phyloP scores from a whole-genome alignment of 2,113 vertebrate genomes.

The Pseudonaja textilis region DNA sequence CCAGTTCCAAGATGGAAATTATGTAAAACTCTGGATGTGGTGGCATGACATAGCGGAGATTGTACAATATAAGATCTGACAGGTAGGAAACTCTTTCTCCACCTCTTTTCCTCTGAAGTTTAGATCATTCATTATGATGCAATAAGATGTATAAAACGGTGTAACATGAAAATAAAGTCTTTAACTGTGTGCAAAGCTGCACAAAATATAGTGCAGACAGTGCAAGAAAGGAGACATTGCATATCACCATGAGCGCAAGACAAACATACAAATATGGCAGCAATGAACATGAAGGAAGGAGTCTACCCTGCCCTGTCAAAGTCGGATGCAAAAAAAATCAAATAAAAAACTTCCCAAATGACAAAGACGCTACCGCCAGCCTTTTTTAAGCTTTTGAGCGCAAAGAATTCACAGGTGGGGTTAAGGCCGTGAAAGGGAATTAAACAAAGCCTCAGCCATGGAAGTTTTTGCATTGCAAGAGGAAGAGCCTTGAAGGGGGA shows the following conservation, averaged over 20 bases:
- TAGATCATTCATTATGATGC: background rate
- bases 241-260: background rate
- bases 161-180: background rate
- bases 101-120: background rate
- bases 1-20: background rate
- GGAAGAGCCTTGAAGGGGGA: accelerated
- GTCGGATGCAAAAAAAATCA: background rate
- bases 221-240: background rate
- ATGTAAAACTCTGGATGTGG: background rate
- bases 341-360: background rate
- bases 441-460: too few species aligned
- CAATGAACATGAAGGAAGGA: background rate
- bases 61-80: background rate
- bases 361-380: background rate
- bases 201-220: background rate
- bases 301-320: background rate
- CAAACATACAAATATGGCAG: background rate
- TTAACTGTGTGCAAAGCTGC: background rate
- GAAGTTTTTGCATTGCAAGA: background rate
- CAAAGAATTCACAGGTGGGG: background rate
- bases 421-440: background rate
- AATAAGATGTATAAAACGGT: background rate
- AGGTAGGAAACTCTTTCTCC: background rate
- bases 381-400: background rate
- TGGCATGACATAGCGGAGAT: background rate